Evolutionary conservation across 1,140 invertebrate genomes (phyloP).

Genomic region (Formica exsecta): DNA sequence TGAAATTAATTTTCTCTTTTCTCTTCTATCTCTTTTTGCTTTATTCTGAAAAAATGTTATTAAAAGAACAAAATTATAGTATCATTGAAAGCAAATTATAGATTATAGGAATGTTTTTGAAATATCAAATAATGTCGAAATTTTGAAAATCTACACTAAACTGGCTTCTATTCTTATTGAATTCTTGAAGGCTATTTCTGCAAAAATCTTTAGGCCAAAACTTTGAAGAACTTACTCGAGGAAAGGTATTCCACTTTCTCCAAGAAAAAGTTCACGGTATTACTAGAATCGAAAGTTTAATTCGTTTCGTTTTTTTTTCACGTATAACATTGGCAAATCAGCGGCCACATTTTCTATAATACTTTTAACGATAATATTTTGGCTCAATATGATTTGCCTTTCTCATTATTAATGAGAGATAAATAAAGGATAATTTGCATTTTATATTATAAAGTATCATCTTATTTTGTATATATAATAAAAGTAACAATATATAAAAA

Average conservation of each 20-base stretch:
- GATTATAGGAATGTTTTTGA: not conserved
- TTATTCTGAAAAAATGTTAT: not conserved
- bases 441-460: not conserved
- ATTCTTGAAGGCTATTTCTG: conserved; percentile 18
- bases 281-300: conserved; percentile 41
- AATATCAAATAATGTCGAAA: not conserved
- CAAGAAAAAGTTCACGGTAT: conserved; percentile 31
- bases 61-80: not conserved
- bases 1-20: too few relatives aligned
- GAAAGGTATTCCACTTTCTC: conserved; percentile 9
- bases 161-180: conserved; percentile 19
- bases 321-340: not conserved
- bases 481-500: not conserved
- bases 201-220: conserved; percentile 12
- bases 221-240: conserved; percentile 14
- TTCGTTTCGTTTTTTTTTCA: not conserved
- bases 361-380: conserved; percentile 7
- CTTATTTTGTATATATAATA: not conserved
- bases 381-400: not conserved
- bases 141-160: conserved; percentile 34
- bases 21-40: not conserved
- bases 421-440: not conserved
- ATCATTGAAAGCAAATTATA: not conserved
- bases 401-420: too few relatives aligned
- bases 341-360: not conserved